A percentile compares a stretch with the other conserved stretches of the same genome.
phyloP scores from a whole-genome alignment of 2,888 invertebrate species.

The Phengaris alcon region DNA sequence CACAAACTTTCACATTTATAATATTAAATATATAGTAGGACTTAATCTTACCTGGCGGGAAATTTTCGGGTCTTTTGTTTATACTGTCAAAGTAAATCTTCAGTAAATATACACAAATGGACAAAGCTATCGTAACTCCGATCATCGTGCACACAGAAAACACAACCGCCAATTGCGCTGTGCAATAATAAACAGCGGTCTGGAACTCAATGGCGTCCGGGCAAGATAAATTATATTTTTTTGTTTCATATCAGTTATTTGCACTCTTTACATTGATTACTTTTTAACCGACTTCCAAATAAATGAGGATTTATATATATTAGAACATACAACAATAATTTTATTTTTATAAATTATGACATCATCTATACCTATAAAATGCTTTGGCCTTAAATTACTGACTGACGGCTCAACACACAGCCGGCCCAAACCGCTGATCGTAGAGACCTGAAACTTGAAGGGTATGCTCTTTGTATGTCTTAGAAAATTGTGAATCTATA shows the following conservation, averaged over 20 bases:
- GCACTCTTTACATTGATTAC: background rate
- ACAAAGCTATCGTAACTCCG: constrained; percentile 8
- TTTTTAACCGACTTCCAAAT: no score
- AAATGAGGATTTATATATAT: no score
- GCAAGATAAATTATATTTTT: constrained; percentile 5
- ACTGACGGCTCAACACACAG: no score
- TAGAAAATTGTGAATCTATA: no score
- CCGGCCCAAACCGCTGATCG: no score
- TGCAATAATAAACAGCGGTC: constrained; percentile 4
- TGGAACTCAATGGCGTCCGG: background rate
- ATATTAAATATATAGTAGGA: background rate
- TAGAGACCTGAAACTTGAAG: no score
- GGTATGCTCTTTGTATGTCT: no score
- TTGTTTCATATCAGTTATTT: background rate
- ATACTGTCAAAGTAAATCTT: constrained; percentile 56
- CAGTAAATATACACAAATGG: background rate
- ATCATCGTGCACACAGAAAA: background rate
- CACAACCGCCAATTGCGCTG: constrained; percentile 3
- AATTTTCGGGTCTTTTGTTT: constrained; percentile 66
- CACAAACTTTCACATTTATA: no score
- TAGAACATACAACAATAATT: no score
- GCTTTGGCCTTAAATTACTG: no score
- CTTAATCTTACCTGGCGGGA: constrained; percentile 78
- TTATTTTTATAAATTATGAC: no score
- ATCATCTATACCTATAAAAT: no score